A percentile compares a stretch with the other conserved stretches of the same genome.
These are phyloP conservation scores for Alviniconcha marisindica DNA, from an alignment of 1,140 invertebrate species.

Conservation along the genomic window DNA sequence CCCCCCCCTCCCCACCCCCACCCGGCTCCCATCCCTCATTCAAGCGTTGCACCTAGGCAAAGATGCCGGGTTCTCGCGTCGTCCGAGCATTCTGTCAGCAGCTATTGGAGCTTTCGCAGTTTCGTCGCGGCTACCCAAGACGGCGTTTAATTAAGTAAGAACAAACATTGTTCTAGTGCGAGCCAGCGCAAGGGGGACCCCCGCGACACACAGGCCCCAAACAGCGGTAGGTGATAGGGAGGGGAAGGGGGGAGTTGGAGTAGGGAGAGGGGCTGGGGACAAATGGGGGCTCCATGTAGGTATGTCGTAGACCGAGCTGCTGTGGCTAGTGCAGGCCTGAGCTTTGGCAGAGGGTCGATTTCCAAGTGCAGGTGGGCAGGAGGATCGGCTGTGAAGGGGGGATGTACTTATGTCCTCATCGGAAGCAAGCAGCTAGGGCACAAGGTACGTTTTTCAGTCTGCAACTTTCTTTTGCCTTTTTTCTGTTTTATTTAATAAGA, in stretches of 20 bases:
- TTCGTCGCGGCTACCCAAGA: slow-evolving; percentile 18
- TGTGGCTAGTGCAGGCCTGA: background rate
- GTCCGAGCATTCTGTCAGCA: background rate
- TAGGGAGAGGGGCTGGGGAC: background rate
- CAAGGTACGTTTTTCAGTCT: slow-evolving; percentile 6
- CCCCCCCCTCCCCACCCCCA: background rate
- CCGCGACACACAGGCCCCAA: slow-evolving; percentile 1
- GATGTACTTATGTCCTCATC: slow-evolving; percentile 27
- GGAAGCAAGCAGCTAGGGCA: background rate
- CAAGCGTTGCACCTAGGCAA: background rate
- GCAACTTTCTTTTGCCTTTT: background rate
- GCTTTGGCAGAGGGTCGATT: too few species aligned
- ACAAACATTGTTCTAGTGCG: slow-evolving; percentile 38
- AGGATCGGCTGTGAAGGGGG: slow-evolving; percentile 13
- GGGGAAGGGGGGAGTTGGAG: background rate
- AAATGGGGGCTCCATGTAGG: slow-evolving; percentile 13
- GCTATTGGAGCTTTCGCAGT: slow-evolving; percentile 24
- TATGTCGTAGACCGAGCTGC: background rate
- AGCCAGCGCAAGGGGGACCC: background rate
- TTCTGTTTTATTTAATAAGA: background rate
- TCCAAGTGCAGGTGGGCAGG: background rate
- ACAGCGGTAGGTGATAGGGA: background rate
- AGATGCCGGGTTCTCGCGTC: background rate
- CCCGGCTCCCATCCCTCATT: background rate
- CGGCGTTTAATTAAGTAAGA: slow-evolving; percentile 36